phyloP scores from a whole-genome alignment of 2,797 vertebrate genomes.

The Enteromius unitaeniatus region DNA sequence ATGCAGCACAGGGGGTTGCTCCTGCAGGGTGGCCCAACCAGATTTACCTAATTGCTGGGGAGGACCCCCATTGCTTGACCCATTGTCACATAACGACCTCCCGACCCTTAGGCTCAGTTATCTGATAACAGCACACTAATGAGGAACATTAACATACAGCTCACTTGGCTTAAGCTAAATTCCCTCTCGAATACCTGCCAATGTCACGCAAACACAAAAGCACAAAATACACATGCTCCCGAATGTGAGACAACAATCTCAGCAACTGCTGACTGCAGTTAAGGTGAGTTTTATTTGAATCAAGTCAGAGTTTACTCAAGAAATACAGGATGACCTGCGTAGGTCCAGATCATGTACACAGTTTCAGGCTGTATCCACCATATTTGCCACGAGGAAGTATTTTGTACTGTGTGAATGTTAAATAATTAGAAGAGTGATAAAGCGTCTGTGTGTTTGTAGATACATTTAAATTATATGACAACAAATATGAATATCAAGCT shows the following conservation, averaged over 20 bases:
- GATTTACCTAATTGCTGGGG: conserved; percentile 68
- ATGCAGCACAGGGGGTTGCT: conserved; percentile 18
- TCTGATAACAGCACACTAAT: conserved; percentile 60
- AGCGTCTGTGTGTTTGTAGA: not conserved
- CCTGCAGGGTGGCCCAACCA: conserved; percentile 52
- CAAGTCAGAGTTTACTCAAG: not conserved
- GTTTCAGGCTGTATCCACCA: not conserved
- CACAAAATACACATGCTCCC: conserved; percentile 29
- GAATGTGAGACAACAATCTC: not conserved
- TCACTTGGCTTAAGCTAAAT: conserved; percentile 22
- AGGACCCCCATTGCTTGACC: conserved; percentile 60
- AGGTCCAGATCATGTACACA: not conserved
- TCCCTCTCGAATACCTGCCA: conserved; percentile 31
- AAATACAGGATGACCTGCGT: not conserved
- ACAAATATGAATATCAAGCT: not conserved
- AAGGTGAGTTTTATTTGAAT: not conserved
- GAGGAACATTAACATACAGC: conserved; percentile 47
- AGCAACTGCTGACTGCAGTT: not conserved
- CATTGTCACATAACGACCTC: conserved; percentile 64
- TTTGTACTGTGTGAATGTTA: not conserved
- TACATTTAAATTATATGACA: not conserved
- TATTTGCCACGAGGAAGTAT: not conserved
- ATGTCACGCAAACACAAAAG: conserved; percentile 20
- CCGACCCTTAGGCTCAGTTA: conserved; percentile 51
- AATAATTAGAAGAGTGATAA: not conserved